Base-by-base conservation (phyloP, 2,888 invertebrate genomes). In the Drosophila pullipes region DNA sequence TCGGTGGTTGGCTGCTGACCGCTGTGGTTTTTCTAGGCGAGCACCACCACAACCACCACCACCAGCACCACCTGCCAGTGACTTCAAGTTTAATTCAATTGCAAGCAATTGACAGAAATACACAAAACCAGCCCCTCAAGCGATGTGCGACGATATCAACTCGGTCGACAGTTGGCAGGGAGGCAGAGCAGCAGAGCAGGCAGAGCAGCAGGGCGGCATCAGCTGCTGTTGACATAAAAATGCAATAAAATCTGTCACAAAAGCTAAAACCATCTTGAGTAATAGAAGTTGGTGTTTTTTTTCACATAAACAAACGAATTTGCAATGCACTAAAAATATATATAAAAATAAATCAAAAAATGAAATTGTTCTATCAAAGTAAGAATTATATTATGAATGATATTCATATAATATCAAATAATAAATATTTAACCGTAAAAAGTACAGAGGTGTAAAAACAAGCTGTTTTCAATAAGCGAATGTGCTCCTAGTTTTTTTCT, bases 191-290 rank as follows among this genome's bases (percentile, higher is more conserved):
- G 13, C 25, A 2, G 25, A 28, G 22, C 25, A 9, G 22, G 13
- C 25, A 2, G 25, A 28, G 22, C 25, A 9, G 22, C 25, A 4
- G 37, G 54, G 13, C 30, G 69, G 71, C 81, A 76, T 61, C 86
- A 86, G 83, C 89, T 90, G 90, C 58, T 67, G 81, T 81, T 86
- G 86, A 90, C 90, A 86, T 85, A 89, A 88, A 90, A 90, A 79
- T 76, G 86, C 89, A 90, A 86, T 86, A 90, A 81, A 86, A 87
- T 83, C 72, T 78, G 81, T 78, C 68, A 74, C 72, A 52, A 58
- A 69, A 85, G 52, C 72, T 60, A 67, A 67, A 54, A 50, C 65
- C 66, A 74, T 61, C 77, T 76, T 39, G 59, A 62, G 70, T 67
- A 57, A 59, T 55, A 54, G 54, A 59, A 69, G 28, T 33, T 50